Conservation (phyloP, 64 coral and sea anemone genomes). For the Orbicella faveolata region DNA sequence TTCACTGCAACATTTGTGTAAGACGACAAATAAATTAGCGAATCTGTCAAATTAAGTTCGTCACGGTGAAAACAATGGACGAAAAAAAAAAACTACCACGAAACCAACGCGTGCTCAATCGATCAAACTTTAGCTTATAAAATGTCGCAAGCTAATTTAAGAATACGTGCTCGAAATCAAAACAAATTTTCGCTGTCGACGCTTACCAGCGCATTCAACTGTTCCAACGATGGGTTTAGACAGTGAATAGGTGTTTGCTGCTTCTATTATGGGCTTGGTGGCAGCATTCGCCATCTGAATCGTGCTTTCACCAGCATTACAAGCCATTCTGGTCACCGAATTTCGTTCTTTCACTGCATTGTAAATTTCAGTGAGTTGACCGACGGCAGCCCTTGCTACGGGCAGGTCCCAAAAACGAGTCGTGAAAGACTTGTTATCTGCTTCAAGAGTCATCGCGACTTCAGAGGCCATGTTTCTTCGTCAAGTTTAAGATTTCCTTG, state of each 20-base stretch:
- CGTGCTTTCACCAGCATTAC: conserved; percentile 83
- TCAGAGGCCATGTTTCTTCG: conserved; percentile 12
- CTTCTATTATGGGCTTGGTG: conserved; percentile 60
- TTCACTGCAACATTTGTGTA: no score
- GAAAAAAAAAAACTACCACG: no score
- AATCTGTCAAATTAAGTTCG: no score
- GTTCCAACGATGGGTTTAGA: conserved; percentile 80
- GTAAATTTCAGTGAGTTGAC: conserved; percentile 85
- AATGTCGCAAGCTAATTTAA: no score
- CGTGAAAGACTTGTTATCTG: conserved; percentile 74
- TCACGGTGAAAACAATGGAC: no score
- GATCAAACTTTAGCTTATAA: no score
- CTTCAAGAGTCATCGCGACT: not conserved
- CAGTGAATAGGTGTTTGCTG: conserved; percentile 65
- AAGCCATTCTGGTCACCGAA: conserved; percentile 77
- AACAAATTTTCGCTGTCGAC: not conserved
- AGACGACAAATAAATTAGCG: no score
- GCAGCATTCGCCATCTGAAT: conserved; percentile 63
- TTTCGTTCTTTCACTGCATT: conserved; percentile 72
- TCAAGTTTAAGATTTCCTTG: no score
- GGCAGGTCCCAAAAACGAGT: conserved; percentile 80
- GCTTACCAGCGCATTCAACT: conserved; percentile 81
- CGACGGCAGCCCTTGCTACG: conserved; percentile 80
- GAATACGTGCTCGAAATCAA: not conserved
- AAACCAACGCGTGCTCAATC: no score